A percentile compares a stretch with the other conserved stretches of the same genome.
These are phyloP conservation scores for Rhabdomys pumilio DNA, from an alignment of 2,797 vertebrate genomes.

Conservation along the genomic window DNA sequence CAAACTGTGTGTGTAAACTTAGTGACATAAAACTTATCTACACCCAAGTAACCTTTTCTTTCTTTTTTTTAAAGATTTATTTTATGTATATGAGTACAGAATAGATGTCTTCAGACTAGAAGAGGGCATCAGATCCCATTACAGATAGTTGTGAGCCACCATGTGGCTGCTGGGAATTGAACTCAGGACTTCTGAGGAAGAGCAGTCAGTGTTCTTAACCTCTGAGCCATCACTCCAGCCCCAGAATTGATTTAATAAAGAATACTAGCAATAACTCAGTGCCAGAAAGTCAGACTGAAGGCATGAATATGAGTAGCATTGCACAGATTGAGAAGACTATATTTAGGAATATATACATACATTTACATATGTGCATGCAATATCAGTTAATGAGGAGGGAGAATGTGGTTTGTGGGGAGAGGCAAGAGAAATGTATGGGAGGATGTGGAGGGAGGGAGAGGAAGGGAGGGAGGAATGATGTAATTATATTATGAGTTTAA, in stretches of 20 bases:
- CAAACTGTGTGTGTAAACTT: not conserved
- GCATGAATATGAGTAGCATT: not conserved
- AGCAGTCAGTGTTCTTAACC: no score
- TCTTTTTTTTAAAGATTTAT: no score
- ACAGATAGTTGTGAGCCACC: no score
- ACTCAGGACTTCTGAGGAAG: no score
- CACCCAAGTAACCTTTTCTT: not conserved
- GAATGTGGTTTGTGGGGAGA: not conserved
- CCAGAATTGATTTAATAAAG: not conserved
- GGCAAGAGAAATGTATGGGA: not conserved
- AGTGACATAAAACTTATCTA: not conserved
- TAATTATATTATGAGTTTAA: not conserved
- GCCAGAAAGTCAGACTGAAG: not conserved
- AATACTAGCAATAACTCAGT: constrained; percentile 24
- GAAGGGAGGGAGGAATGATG: not conserved
- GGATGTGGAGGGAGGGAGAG: no score
- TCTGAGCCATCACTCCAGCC: no score
- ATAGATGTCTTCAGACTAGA: no score
- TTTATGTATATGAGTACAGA: no score
- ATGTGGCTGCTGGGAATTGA: no score
- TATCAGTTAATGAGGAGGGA: not conserved
- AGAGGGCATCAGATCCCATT: no score
- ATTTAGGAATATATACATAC: no score
- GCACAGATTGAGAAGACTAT: not conserved
- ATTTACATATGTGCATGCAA: no score